A percentile compares a stretch with the other conserved stretches of the same genome.
These are phyloP conservation scores for Drosophila diplacantha DNA, from an alignment of 2,888 invertebrate genomes.

Conservation along the genomic window DNA sequence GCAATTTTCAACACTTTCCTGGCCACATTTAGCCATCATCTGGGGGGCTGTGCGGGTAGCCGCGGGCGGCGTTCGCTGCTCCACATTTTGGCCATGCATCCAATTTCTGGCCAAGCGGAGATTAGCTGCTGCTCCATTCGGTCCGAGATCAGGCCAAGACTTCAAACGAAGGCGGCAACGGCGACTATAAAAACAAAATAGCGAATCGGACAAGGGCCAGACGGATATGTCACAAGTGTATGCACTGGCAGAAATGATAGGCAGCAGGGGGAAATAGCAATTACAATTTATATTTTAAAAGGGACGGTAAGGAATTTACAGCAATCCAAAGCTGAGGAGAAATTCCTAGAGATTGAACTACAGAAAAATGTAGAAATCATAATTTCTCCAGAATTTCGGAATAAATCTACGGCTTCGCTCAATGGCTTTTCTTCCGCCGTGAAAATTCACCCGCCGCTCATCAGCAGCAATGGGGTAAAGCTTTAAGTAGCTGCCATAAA, in stretches of 20 bases:
- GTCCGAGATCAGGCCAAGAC: slow-evolving; percentile 12
- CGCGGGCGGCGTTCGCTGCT: slow-evolving; percentile 42
- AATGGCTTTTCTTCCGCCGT: not conserved
- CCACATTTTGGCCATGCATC: slow-evolving; percentile 47
- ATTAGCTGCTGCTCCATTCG: slow-evolving; percentile 34
- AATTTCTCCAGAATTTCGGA: slow-evolving; percentile 14
- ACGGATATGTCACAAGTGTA: slow-evolving; percentile 29
- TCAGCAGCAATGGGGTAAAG: slow-evolving; percentile 11
- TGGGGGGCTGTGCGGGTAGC: slow-evolving; percentile 6
- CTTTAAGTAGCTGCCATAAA: slow-evolving; percentile 52
- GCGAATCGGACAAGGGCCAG: slow-evolving; percentile 6
- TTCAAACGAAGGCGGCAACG: slow-evolving; percentile 29
- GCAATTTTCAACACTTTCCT: slow-evolving; percentile 69
- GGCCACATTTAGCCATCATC: slow-evolving; percentile 25
- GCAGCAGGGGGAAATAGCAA: not conserved
- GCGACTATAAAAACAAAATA: slow-evolving; percentile 11
- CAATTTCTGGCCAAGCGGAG: slow-evolving; percentile 29
- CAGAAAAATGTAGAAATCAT: not conserved
- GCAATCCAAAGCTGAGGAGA: no score
- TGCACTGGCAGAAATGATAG: slow-evolving; percentile 5
- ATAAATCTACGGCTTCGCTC: slow-evolving; percentile 14
- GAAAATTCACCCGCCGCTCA: not conserved
- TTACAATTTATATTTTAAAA: no score
- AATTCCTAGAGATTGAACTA: not conserved
- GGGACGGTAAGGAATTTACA: not conserved